Evolutionary conservation across 2,888 invertebrate species (phyloP).

Genomic region (Amphipoea lucens): DNA sequence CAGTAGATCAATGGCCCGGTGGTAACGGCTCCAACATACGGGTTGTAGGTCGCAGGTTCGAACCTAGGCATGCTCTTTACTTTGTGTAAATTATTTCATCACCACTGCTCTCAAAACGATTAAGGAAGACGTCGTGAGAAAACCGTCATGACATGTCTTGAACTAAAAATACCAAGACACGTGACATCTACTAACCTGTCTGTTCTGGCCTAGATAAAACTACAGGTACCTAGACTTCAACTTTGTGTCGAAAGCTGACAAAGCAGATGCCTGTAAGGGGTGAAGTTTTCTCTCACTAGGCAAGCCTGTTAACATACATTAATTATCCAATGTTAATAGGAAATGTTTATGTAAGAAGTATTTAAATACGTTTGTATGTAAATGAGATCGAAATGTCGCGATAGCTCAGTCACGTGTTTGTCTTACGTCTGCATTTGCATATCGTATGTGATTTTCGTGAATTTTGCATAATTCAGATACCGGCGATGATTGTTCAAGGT

Average conservation of each 20-base stretch:
- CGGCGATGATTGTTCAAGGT: conserved; percentile 7
- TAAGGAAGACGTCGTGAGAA: no score
- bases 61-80: no score
- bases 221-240: not conserved
- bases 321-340: conserved; percentile 7
- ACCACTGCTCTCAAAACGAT: no score
- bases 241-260: not conserved
- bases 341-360: conserved; percentile 10
- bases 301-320: conserved; percentile 1
- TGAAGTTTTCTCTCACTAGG: not conserved
- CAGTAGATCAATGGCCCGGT: no score
- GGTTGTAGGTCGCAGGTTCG: no score
- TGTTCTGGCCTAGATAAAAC: not conserved
- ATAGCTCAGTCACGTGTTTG: conserved; percentile 7
- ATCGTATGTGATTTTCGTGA: conserved; percentile 1
- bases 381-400: conserved; percentile 28
- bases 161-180: no score
- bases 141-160: no score
- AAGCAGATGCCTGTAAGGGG: not conserved
- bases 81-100: no score
- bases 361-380: conserved; percentile 28
- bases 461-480: conserved; percentile 18
- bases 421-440: conserved; percentile 22
- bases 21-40: no score
- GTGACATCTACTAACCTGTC: no score